Evolutionary conservation across 2,888 invertebrate genomes (phyloP), one percentile per base, ranked within the genome.

Genomic region (Orgyia antiqua): DNA sequence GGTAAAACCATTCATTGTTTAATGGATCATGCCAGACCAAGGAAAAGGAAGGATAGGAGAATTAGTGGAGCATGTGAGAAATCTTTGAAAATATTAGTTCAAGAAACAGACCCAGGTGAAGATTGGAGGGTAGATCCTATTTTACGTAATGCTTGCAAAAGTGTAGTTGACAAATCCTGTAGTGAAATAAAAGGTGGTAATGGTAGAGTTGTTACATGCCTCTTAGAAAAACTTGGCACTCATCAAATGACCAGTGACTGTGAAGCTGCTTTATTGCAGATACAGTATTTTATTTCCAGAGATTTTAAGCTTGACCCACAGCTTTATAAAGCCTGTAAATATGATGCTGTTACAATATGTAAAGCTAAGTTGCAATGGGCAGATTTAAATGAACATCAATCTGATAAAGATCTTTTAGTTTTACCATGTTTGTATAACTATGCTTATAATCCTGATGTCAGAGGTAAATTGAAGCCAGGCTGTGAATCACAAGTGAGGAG

Each of bases 81-180:
- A 64, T 93, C 95, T 29, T 72, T 98, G 38, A 94, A 96, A 74
- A 83, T 87, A 19, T 77, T 98, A 24, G 87, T 98, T 2, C 93
- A 94, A 76, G 92, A 95, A 57, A 92, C 95, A 3, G 97, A 99
- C 74, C 93, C 92, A n/a, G 98, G 94, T 1, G 95, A 96, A 76
- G 96, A 98, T 77, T 97, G 97, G 94, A 90, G 95, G 51, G 95
- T 98, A 0, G 99, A 99, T 82, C 96, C 96, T 0, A 92, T 96
- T 21, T 78, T 98, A 29, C 89, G 93, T 28, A 92, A 93, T 65
- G 94, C 95, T 1, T 98, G 98, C 66, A 91, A 92, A 54, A 90
- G 93, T 1, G 95, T 97, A 4, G 96, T 96, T 0, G 92, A 93
- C 63, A 79, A 88, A 17, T 91, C 91, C 2, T 96, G 96, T 58